Evolutionary conservation across 1,140 invertebrate genomes (phyloP).

Genomic region (Palaemon carinicauda): DNA sequence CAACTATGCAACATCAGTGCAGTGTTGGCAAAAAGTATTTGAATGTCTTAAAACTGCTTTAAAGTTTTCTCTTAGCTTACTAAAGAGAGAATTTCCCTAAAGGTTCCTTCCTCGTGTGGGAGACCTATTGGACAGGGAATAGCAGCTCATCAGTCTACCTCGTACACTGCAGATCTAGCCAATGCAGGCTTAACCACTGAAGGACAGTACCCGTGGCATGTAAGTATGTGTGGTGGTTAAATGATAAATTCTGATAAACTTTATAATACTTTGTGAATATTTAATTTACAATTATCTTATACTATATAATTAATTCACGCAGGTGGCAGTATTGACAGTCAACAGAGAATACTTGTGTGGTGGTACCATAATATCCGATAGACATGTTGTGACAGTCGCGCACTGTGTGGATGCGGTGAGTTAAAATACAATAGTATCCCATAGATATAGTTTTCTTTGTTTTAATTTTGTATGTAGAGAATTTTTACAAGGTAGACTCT

Average conservation of each 20-base stretch:
- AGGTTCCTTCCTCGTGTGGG: too few species aligned
- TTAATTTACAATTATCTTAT: too few species aligned
- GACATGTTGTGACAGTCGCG: constrained; percentile 26
- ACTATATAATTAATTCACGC: neutral
- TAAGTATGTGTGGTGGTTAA: constrained; percentile 1
- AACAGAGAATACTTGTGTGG: constrained; percentile 3
- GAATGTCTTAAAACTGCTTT: too few species aligned
- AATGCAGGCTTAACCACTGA: neutral
- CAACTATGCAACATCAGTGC: too few species aligned
- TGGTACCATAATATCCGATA: neutral
- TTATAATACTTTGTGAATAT: too few species aligned
- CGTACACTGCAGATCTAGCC: neutral
- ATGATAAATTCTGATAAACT: too few species aligned
- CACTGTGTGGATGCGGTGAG: constrained; percentile 9
- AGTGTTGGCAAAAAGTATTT: too few species aligned
- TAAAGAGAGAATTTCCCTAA: too few species aligned
- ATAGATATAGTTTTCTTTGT: neutral
- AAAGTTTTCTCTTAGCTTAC: too few species aligned
- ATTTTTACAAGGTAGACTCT: too few species aligned
- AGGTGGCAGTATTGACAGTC: constrained; percentile 14
- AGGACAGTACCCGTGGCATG: constrained; percentile 39
- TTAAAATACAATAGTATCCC: neutral
- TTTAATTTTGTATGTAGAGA: too few species aligned
- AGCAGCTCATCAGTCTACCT: neutral
- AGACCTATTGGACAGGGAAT: too few species aligned